phyloP scores from a whole-genome alignment of 2,797 vertebrate species.

The Macroramphosus scolopax region DNA sequence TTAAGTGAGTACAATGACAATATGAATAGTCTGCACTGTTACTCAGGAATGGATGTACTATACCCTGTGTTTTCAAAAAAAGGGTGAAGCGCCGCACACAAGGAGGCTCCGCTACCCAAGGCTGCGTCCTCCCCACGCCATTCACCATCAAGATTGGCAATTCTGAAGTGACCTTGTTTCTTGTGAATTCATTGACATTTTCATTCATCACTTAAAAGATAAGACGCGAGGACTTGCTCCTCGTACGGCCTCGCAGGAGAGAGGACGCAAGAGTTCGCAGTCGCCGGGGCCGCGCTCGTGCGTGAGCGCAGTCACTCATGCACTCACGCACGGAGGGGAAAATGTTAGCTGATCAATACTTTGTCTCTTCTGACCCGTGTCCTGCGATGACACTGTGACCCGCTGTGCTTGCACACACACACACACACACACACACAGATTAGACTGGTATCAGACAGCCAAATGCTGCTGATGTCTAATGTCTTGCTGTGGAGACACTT shows the following conservation, averaged over 20 bases:
- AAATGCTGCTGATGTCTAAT: conserved; percentile 85
- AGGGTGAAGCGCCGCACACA: conserved; percentile 24
- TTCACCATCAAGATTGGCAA: conserved; percentile 64
- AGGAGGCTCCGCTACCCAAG: conserved; percentile 32
- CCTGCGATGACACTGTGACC: conserved; percentile 64
- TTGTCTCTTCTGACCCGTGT: conserved; percentile 81
- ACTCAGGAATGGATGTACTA: conserved; percentile 29
- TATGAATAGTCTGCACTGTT: conserved; percentile 49
- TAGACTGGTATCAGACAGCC: conserved; percentile 91
- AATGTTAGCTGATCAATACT: conserved; percentile 99
- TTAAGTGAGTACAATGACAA: conserved; percentile 56
- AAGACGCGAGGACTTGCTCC: conserved; percentile 14
- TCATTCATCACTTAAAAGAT: conserved; percentile 87
- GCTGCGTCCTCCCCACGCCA: conserved; percentile 21
- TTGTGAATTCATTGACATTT: conserved; percentile 86
- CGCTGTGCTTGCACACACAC: conserved; percentile 54
- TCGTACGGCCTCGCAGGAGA: conserved; percentile 10
- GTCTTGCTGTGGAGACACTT: conserved; percentile 83
- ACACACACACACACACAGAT: conserved; percentile 62
- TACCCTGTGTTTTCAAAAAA: conserved; percentile 22
- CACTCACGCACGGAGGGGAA: conserved; percentile 64
- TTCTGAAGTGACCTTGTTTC: conserved; percentile 87
- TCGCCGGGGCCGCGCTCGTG: neutral
- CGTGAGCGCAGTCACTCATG: neutral
- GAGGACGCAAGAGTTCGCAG: conserved; percentile 10